phyloP scores from a whole-genome alignment of 2,888 invertebrate species.

The Quadriops clusia region DNA sequence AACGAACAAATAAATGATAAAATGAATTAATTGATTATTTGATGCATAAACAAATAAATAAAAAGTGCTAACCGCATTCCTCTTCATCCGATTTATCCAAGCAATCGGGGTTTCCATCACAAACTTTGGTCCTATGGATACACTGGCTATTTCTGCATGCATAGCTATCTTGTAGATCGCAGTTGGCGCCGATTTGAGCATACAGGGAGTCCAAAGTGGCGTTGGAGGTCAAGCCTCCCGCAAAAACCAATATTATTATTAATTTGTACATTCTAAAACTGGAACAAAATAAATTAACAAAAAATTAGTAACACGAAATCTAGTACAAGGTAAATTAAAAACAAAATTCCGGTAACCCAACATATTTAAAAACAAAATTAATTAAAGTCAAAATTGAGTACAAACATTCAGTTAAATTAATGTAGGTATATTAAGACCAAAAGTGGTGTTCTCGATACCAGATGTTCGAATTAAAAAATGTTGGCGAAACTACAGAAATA shows the following conservation, averaged over 20 bases:
- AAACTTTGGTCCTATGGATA: slow-evolving; percentile 16
- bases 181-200: slow-evolving; percentile 14
- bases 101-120: slow-evolving; percentile 23
- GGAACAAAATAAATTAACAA: slow-evolving; percentile 8
- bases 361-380: no score
- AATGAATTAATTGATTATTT: background rate
- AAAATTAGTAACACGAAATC: no score
- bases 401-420: background rate
- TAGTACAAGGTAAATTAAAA: no score
- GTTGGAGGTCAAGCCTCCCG: slow-evolving; percentile 6
- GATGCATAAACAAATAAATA: slow-evolving; percentile 4
- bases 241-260: slow-evolving; percentile 11
- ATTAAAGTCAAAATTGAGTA: no score
- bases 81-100: slow-evolving; percentile 22
- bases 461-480: no score
- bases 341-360: no score
- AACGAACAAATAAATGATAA: slow-evolving; percentile 1
- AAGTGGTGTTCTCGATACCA: no score
- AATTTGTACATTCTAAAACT: slow-evolving; percentile 14
- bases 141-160: slow-evolving; percentile 21
- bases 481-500: no score
- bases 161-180: slow-evolving; percentile 17
- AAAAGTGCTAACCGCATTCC: slow-evolving; percentile 20
- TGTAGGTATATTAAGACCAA: slow-evolving; percentile 1
- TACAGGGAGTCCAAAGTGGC: slow-evolving; percentile 15